phyloP scores from a whole-genome alignment of 2,888 invertebrate species.

The Luperina testacea region DNA sequence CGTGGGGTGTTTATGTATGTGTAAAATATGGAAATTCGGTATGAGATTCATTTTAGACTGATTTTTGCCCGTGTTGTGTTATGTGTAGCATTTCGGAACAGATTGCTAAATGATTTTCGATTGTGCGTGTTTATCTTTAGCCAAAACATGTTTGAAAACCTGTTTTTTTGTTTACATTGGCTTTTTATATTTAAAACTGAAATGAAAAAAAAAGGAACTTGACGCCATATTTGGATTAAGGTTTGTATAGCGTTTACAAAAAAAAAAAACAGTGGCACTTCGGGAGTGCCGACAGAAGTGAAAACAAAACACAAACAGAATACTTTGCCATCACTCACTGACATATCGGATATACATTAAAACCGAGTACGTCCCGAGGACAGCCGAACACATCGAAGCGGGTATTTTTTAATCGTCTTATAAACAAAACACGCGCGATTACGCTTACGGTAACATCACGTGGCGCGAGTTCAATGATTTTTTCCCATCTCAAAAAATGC shows the following conservation, averaged over 20 bases:
- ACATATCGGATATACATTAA: too few relatives aligned
- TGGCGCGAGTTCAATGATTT: too few relatives aligned
- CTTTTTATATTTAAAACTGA: constrained; percentile 17
- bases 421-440: too few relatives aligned
- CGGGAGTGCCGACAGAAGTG: too few relatives aligned
- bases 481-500: too few relatives aligned
- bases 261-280: too few relatives aligned
- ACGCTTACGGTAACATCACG: too few relatives aligned
- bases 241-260: background rate
- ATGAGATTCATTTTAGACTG: constrained; percentile 58
- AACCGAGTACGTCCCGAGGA: too few relatives aligned
- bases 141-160: constrained; percentile 26
- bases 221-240: constrained; percentile 10
- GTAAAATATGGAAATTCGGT: constrained; percentile 62
- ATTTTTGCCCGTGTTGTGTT: constrained; percentile 44
- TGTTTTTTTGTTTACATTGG: constrained; percentile 45
- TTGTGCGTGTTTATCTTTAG: constrained; percentile 39
- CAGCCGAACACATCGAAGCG: too few relatives aligned
- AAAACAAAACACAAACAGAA: too few relatives aligned
- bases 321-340: too few relatives aligned
- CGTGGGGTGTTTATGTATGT: constrained; percentile 61
- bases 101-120: constrained; percentile 35
- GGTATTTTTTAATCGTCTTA: too few relatives aligned
- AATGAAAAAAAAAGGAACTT: constrained; percentile 31
- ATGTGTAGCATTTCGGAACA: constrained; percentile 36